phyloP scores from a whole-genome alignment of 2,888 invertebrate genomes.

The Yponomeuta sedellus region DNA sequence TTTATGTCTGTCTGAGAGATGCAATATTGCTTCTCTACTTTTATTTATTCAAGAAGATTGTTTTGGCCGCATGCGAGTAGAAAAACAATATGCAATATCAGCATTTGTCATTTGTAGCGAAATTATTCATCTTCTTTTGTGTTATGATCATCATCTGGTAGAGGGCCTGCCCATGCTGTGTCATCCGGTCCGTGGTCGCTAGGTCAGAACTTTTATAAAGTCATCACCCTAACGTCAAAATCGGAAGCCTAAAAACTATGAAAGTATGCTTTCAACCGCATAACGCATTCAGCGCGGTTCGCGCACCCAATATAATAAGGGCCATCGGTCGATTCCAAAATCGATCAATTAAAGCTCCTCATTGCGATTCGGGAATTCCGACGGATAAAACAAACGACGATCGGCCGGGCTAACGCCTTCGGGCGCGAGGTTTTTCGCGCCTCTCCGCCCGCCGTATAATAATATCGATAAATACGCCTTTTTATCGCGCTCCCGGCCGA shows the following conservation, averaged over 20 bases:
- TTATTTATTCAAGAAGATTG: conserved; percentile 22
- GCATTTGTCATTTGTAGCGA: neutral
- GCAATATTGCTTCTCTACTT: conserved; percentile 20
- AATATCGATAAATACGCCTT: conserved; percentile 49
- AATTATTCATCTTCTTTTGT: too few relatives aligned
- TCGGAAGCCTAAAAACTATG: neutral
- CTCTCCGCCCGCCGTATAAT: conserved; percentile 45
- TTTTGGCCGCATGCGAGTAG: neutral
- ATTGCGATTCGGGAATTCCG: conserved; percentile 33
- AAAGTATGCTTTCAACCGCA: neutral
- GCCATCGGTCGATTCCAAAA: conserved; percentile 34
- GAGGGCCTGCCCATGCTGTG: too few relatives aligned
- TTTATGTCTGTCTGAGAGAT: conserved; percentile 25
- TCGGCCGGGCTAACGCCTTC: conserved; percentile 29
- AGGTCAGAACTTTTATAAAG: too few relatives aligned
- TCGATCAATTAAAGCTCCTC: conserved; percentile 48
- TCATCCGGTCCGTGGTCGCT: too few relatives aligned
- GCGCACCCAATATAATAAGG: conserved; percentile 9
- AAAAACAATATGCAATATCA: neutral
- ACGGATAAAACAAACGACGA: conserved; percentile 29
- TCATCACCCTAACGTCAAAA: neutral
- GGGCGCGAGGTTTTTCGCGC: conserved; percentile 43
- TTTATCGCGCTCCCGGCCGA: conserved; percentile 25
- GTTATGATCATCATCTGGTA: too few relatives aligned
- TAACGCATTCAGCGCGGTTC: neutral